Percentiles rank a stretch among this genome's conserved stretches.
Evolutionary conservation across 2,797 vertebrate genomes (phyloP).

Genomic region (Sylvilagus floridanus): DNA sequence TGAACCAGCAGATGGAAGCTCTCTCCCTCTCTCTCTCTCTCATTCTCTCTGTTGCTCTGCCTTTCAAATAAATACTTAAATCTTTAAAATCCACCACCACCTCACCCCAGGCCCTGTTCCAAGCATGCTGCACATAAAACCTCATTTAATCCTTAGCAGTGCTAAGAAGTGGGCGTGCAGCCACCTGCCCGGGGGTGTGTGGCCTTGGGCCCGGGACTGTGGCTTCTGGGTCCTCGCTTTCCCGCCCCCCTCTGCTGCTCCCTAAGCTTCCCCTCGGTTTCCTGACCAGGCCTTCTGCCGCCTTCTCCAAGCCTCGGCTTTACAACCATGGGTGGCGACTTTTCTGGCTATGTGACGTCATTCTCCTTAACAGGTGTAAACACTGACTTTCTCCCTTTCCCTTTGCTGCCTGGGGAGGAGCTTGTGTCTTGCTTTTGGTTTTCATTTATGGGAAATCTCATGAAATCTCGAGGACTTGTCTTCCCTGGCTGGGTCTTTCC

Average conservation of each 20-base stretch:
- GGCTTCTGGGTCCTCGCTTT: background rate
- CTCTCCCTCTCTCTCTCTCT: no score
- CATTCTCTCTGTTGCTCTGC: no score
- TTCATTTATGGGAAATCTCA: background rate
- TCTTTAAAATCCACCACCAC: no score
- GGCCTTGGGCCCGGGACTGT: background rate
- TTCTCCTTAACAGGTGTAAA: background rate
- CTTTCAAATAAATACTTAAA: no score
- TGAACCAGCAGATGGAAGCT: no score
- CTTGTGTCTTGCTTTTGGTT: background rate
- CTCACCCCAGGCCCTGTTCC: no score
- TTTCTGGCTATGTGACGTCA: background rate
- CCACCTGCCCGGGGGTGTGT: background rate
- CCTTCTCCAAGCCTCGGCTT: background rate
- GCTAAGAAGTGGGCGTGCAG: background rate
- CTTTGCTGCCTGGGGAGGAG: background rate
- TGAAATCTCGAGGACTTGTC: background rate
- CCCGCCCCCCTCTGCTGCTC: no score
- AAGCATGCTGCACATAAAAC: background rate
- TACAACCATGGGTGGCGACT: no score
- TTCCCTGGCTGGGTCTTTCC: background rate
- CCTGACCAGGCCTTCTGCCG: background rate
- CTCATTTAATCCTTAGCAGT: accelerated
- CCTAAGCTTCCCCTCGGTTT: background rate
- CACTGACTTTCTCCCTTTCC: no score